Evolutionary conservation across 2,797 vertebrate species (phyloP).

Genomic region (Lepilemur septentrionalis): DNA sequence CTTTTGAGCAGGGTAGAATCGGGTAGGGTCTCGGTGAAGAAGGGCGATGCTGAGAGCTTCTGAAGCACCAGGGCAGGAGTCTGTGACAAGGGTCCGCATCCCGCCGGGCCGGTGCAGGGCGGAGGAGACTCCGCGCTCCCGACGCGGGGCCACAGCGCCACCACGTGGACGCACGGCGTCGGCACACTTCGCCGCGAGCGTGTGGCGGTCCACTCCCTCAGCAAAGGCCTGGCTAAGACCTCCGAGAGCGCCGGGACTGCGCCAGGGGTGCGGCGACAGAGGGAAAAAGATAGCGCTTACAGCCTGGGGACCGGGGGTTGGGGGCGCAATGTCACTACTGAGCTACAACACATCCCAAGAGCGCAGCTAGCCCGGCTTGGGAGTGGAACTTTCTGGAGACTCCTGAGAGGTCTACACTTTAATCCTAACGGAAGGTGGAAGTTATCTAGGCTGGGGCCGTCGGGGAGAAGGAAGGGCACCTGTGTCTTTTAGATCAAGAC

Average conservation of each 20-base stretch:
- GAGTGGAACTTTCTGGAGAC: background rate
- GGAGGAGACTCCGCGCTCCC: accelerated
- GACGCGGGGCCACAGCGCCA: background rate
- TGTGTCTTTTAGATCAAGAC: background rate
- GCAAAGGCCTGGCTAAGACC: background rate
- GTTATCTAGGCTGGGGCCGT: accelerated
- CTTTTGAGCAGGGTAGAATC: background rate
- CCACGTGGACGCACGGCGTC: background rate
- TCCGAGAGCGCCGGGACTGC: accelerated
- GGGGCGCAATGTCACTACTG: accelerated
- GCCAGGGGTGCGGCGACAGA: accelerated
- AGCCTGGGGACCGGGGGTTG: accelerated
- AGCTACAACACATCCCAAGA: background rate
- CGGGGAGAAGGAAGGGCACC: background rate
- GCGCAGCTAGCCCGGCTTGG: background rate
- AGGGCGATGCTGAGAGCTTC: background rate
- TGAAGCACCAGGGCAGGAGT: background rate
- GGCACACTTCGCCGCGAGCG: accelerated
- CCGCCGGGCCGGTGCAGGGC: accelerated
- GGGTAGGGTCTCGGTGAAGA: background rate
- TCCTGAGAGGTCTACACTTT: background rate
- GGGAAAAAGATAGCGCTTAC: background rate
- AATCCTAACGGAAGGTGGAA: background rate
- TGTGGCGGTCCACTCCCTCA: accelerated
- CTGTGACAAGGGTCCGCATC: accelerated